phyloP scores from a whole-genome alignment of 2,797 vertebrate species.

The Lemur catta region DNA sequence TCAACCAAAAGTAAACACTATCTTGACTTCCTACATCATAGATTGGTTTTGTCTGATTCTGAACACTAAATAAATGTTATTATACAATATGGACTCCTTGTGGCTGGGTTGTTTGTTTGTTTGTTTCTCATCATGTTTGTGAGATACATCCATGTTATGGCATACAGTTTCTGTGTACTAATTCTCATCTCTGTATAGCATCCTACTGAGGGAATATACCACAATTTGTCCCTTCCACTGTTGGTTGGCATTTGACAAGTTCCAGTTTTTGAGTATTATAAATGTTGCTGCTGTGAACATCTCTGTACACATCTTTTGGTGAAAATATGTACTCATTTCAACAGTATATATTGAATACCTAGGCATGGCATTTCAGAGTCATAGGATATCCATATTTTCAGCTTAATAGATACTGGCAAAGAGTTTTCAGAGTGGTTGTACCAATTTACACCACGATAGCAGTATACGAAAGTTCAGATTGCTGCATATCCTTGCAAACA shows the following conservation, averaged over 20 bases:
- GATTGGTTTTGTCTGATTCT: neutral
- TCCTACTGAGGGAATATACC: neutral
- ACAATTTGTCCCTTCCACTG: neutral
- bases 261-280: neutral
- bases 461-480: neutral
- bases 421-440: neutral
- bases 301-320: neutral
- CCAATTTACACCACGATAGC: neutral
- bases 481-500: neutral
- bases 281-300: neutral
- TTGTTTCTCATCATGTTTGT: neutral
- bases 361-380: neutral
- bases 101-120: neutral
- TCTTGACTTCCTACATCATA: neutral
- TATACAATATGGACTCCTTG: neutral
- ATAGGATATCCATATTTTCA: neutral
- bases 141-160: neutral
- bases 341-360: neutral
- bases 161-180: neutral
- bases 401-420: neutral
- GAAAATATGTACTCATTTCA: neutral
- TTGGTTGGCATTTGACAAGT: neutral
- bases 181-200: neutral
- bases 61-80: neutral
- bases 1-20: neutral